phyloP scores from a whole-genome alignment of 2,113 vertebrate genomes.

The Ptilorrhoa leucosticta region DNA sequence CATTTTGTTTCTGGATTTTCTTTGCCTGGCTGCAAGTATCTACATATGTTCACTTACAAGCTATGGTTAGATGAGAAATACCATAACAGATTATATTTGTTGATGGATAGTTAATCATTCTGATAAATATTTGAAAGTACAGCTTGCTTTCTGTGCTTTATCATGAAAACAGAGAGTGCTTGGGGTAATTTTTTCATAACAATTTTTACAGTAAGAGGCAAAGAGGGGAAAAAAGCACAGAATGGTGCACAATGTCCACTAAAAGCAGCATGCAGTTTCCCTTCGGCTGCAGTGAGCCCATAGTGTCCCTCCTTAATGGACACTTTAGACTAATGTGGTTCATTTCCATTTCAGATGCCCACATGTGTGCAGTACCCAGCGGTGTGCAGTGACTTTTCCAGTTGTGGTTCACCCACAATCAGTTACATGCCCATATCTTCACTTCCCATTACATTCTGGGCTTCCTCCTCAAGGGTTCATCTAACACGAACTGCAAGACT shows the following conservation, averaged over 20 bases:
- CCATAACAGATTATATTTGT: neutral
- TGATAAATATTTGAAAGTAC: neutral
- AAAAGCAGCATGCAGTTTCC: neutral
- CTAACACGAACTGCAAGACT: accelerated
- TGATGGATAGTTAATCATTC: neutral
- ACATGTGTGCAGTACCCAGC: neutral
- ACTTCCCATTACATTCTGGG: neutral
- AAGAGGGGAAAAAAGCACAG: neutral
- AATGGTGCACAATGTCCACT: neutral
- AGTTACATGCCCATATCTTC: neutral
- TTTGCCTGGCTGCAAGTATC: neutral
- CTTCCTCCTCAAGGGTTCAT: neutral
- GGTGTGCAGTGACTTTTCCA: neutral
- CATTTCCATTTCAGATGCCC: neutral
- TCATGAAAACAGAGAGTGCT: neutral
- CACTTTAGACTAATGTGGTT: neutral
- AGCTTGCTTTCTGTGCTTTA: neutral
- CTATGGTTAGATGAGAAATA: neutral
- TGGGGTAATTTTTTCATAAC: neutral
- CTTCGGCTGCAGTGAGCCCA: neutral
- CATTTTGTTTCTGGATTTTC: neutral
- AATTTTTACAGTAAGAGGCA: neutral
- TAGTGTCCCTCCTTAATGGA: neutral
- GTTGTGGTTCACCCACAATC: neutral
- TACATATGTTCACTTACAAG: neutral